phyloP scores from a whole-genome alignment of 2,113 vertebrate species.

The Peromyscus polionotus region DNA sequence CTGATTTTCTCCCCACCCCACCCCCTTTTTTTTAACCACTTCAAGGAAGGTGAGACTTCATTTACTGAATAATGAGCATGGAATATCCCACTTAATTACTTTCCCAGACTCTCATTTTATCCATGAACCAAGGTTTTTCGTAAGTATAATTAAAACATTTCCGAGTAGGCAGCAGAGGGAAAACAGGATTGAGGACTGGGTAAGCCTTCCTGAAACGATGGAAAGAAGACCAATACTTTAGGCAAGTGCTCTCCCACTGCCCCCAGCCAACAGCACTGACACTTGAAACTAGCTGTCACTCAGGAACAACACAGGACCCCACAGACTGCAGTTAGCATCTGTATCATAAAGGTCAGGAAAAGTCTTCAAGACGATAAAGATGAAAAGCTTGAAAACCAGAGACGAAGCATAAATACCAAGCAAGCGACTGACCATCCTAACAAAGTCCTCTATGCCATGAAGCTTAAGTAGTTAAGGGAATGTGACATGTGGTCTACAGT shows the following conservation, averaged over 20 bases:
- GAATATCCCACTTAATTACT: constrained; percentile 64
- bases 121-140: constrained; percentile 49
- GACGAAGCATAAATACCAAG: neutral
- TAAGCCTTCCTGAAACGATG: constrained; percentile 39
- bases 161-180: neutral
- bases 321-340: neutral
- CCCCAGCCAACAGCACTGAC: neutral
- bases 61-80: constrained; percentile 56
- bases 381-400: neutral
- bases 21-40: neutral
- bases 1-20: neutral
- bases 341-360: neutral
- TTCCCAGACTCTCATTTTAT: constrained; percentile 54
- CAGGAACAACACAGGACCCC: neutral
- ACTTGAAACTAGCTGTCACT: neutral
- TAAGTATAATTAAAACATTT: constrained; percentile 66
- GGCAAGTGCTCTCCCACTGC: neutral
- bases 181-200: constrained; percentile 42
- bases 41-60: constrained; percentile 51
- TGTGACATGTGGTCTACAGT: neutral
- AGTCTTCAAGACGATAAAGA: neutral
- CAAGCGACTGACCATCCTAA: neutral
- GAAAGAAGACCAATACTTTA: constrained; percentile 16
- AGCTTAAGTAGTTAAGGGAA: constrained; percentile 44
- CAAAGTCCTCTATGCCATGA: neutral